Conservation (phyloP, 2,888 invertebrate species). For the Drosophila aldrichi region DNA sequence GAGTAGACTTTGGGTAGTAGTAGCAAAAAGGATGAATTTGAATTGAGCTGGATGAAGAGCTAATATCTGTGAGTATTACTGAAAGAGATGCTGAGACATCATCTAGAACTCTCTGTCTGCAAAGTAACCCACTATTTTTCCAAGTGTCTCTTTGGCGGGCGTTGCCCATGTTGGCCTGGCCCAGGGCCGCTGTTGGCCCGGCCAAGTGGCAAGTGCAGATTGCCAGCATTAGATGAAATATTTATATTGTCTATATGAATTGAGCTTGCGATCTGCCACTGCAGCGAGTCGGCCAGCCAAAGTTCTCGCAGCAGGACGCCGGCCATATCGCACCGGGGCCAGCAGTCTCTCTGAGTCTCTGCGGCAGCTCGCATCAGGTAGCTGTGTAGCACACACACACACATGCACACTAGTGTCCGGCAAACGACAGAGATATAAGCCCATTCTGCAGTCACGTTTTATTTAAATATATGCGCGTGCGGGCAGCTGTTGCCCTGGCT, state of each 20-base stretch:
- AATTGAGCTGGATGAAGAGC: neutral
- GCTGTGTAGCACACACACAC: conserved; percentile 73
- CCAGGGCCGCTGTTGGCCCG: conserved; percentile 32
- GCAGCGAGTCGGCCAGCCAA: conserved; percentile 51
- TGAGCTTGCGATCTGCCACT: conserved; percentile 68
- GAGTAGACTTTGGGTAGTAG: no score
- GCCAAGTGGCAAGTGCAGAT: conserved; percentile 82
- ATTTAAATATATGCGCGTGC: conserved; percentile 83
- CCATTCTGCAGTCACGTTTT: conserved; percentile 79
- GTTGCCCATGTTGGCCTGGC: conserved; percentile 32
- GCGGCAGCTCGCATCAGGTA: conserved; percentile 67
- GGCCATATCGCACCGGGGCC: conserved; percentile 49
- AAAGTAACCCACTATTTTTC: conserved; percentile 1
- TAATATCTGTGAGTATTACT: neutral
- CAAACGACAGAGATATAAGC: conserved; percentile 77
- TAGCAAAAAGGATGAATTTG: neutral
- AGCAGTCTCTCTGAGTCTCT: conserved; percentile 11
- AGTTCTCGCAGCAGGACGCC: conserved; percentile 75
- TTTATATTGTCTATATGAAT: conserved; percentile 83
- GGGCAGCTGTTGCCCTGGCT: conserved; percentile 66
- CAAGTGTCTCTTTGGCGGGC: conserved; percentile 33
- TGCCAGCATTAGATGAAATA: conserved; percentile 83
- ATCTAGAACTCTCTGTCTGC: neutral
- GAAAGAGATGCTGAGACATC: no score
- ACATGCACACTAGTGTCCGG: conserved; percentile 79